Conservation (phyloP, 2,888 invertebrate genomes). For the Blastobasis lacticolella region DNA sequence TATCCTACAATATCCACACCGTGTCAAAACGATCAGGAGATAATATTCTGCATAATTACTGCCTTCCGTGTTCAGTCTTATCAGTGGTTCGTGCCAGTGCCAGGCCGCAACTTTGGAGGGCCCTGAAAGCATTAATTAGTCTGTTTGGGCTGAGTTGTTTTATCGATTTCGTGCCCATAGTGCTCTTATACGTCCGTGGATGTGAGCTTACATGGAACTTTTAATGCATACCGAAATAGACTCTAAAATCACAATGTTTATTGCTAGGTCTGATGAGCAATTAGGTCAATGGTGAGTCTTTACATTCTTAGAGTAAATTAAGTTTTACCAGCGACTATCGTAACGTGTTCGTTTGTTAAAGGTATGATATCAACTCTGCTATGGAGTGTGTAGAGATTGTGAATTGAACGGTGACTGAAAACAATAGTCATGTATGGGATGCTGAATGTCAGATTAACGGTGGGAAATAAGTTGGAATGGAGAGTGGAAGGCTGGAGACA, state of each 20-base stretch:
- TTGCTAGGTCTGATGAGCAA: constrained; percentile 34
- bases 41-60: constrained; percentile 61
- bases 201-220: constrained; percentile 43
- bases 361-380: constrained; percentile 22
- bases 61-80: constrained; percentile 60
- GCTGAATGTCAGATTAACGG: constrained; percentile 46
- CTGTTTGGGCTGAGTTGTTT: constrained; percentile 49
- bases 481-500: constrained; percentile 58
- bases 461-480: constrained; percentile 61
- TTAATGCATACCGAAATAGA: constrained; percentile 46
- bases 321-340: not conserved
- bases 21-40: constrained; percentile 62
- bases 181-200: constrained; percentile 36
- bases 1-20: constrained; percentile 38
- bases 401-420: constrained; percentile 37
- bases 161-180: constrained; percentile 60
- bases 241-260: constrained; percentile 37
- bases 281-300: constrained; percentile 47
- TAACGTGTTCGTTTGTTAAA: constrained; percentile 37
- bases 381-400: constrained; percentile 44
- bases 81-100: constrained; percentile 56
- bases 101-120: constrained; percentile 44
- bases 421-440: constrained; percentile 66
- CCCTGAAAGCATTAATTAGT: constrained; percentile 53
- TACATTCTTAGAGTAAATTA: not conserved